Base-by-base conservation (phyloP, 1,140 invertebrate species). In the Holcopasites calliopsidis region DNA sequence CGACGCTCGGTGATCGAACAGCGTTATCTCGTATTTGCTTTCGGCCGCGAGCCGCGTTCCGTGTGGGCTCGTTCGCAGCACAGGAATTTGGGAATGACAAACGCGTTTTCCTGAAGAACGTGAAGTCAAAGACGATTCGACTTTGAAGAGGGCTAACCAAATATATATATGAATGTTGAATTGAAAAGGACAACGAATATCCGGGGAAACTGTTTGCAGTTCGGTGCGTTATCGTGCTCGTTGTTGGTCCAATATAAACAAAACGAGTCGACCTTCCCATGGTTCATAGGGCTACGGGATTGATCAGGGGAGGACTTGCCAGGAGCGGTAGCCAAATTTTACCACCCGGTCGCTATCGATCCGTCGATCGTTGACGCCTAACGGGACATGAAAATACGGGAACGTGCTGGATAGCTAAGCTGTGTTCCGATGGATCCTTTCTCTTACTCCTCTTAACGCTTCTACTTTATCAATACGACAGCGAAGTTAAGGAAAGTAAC, bases 361-460 rank as follows among this genome's bases (percentile, higher is more conserved):
- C 33, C 64, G 7, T 68, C 57, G 76, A 78, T 78, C 76, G 62
- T 79, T 57, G 57, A 68, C 77, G 64, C 64, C 64, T 68, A 79
- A 76, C 72, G 72, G 72, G 26, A 79, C 42, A 31, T 40, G 68
- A 38, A 71, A 61, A 57, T 62, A 40, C n/a, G n/a, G n/a, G n/a
- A 54, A 47, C 61, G 60, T 31, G n/a, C 35, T 21, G 4, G 33
- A 38, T 18, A n/a, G n/a, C n/a, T n/a, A 44, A 44, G 42, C 54
- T n/a, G 49, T 52, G 23, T 52, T 26, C 21, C 21, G 47, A n/a
- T 4, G 2, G 10, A 58, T 21, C 6, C 21, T 4, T n/a, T 58
- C 16, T 8, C 42, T 18, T 10, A 18, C 42, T 40, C 38, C 42
- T 44, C 42, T 44, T n/a, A n/a, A n/a, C n/a, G n/a, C n/a, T n/a